Conservation (phyloP, 30 jellyfish, hydroid and myxozoan genomes). For the Sanderia malayensis region DNA sequence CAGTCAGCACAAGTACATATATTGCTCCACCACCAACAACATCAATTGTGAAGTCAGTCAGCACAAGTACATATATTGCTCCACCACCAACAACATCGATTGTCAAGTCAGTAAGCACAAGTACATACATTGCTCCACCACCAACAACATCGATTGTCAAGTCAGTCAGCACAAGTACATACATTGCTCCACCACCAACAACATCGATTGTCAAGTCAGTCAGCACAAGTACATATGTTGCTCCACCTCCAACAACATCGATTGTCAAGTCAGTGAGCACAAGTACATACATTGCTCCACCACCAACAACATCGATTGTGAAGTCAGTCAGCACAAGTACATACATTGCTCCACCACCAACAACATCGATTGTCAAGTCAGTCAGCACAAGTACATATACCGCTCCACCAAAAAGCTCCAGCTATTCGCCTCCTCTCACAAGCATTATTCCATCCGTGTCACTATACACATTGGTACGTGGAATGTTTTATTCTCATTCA, state of each 20-base stretch:
- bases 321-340: background rate
- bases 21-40: slow-evolving; percentile 1
- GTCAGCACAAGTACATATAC: background rate
- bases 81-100: background rate
- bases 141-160: background rate
- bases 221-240: background rate
- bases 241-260: background rate
- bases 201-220: background rate
- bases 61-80: background rate
- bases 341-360: background rate
- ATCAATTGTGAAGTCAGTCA: background rate
- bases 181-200: background rate
- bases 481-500: background rate
- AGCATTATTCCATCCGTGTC: slow-evolving; percentile 2
- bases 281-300: background rate
- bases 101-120: background rate
- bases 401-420: slow-evolving; percentile 7
- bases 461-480: background rate
- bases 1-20: background rate
- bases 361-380: background rate
- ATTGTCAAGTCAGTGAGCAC: background rate
- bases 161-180: background rate
- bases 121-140: background rate
- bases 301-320: background rate
- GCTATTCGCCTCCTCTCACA: slow-evolving; percentile 14